Evolutionary conservation across 2,113 vertebrate species (phyloP), one percentile per base, ranked within the genome.

Genomic region (Callithrix jacchus): DNA sequence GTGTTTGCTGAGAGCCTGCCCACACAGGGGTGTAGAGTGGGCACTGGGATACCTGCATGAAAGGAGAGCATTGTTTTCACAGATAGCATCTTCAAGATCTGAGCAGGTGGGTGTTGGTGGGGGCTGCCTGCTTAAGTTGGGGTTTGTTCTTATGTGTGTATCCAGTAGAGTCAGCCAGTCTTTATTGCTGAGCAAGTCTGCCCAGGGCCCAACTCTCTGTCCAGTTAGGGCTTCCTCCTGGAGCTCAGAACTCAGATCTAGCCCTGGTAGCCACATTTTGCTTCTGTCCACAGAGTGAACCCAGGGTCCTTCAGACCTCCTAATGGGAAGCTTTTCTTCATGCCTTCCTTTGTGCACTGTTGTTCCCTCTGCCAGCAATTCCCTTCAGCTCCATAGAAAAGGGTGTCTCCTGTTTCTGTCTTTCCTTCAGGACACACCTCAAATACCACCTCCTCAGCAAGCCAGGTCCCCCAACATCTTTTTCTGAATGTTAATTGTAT

Each of bases 61-160:
- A 97, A 95, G 89, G 61, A 80, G 27, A 61, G 30, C 87, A 79
- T 96, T 95, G 95, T 97, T 89, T 84, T 85, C 47, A 20, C 5
- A 5, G 47, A 32, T 42, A 25, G n/a, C 87, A 0, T 64, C 58
- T 84, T 77, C 68, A 84, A 89, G 76, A 64, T 54, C 42, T 93
- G 47, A 52, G 71, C 87, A 88, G 85, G 81, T 87, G 64, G 80
- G 49, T 40, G 17, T 88, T 89, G 21, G 30, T 54, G 23, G 68
- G 45, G 47, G 14, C 89, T 64, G 54, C 47, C 83, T 58, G 37
- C 45, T 85, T 17, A 93, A 66, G 2, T 35, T 23, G n/a, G 32
- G 61, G 10, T 87, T 68, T 35, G 54, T 90, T 87, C 54, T 80
- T 35, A 35, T 42, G 14, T 17, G 5, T 66, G 52, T n/a, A 37